phyloP scores from a whole-genome alignment of 2,797 vertebrate genomes.

The Gephyroberyx darwinii region DNA sequence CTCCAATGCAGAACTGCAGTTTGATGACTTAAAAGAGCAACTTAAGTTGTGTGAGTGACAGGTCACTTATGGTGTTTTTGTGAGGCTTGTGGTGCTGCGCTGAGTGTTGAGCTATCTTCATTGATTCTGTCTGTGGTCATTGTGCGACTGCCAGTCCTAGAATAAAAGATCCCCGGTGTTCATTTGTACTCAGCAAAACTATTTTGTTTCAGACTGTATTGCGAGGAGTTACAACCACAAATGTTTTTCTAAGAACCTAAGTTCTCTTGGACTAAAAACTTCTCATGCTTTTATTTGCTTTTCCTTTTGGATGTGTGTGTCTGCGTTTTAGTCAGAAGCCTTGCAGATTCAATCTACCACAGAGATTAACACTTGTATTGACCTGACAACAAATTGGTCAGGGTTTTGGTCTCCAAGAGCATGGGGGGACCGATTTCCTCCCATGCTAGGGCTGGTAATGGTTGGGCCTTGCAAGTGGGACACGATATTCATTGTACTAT shows the following conservation, averaged over 20 bases:
- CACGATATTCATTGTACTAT: slow-evolving; percentile 49
- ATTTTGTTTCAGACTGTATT: slow-evolving; percentile 23
- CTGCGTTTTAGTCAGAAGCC: slow-evolving; percentile 24
- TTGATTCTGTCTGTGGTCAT: slow-evolving; percentile 41
- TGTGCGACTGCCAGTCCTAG: slow-evolving; percentile 46
- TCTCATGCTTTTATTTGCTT: neutral
- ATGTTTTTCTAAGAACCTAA: slow-evolving; percentile 3
- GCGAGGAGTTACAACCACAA: slow-evolving; percentile 18
- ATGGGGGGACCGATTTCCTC: slow-evolving; percentile 61
- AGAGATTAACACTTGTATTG: slow-evolving; percentile 57
- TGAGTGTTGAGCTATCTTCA: slow-evolving; percentile 32
- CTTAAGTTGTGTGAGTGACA: slow-evolving; percentile 53
- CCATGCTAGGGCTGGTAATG: slow-evolving; percentile 59
- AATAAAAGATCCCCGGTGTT: slow-evolving; percentile 39
- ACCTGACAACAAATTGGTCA: slow-evolving; percentile 63
- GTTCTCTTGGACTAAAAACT: slow-evolving; percentile 12
- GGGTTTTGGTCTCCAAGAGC: slow-evolving; percentile 40
- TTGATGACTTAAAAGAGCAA: slow-evolving; percentile 29
- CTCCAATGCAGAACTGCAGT: neutral
- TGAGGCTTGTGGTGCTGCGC: slow-evolving; percentile 40
- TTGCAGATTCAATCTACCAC: slow-evolving; percentile 39
- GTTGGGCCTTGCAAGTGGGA: slow-evolving; percentile 35
- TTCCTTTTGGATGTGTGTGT: slow-evolving; percentile 5
- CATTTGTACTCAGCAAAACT: slow-evolving; percentile 47
- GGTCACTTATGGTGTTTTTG: slow-evolving; percentile 60